Conservation (phyloP, 2,888 invertebrate species). For the Caenorhabditis japonica region DNA sequence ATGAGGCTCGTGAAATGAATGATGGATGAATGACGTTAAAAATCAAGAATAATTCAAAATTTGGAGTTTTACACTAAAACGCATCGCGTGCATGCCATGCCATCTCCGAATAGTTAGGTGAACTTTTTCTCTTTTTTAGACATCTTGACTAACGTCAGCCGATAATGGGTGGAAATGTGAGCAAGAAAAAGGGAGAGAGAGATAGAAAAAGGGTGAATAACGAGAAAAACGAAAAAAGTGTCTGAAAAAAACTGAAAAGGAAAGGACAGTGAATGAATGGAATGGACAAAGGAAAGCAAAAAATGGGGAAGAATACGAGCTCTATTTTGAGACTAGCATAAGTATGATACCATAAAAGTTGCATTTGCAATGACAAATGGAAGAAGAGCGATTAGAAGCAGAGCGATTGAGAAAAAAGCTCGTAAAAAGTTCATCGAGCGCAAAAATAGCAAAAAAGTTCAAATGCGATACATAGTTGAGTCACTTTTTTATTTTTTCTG, state of each 20-base stretch:
- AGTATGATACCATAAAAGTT: too few species aligned
- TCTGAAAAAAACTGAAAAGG: background rate
- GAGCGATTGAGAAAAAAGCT: too few species aligned
- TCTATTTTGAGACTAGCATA: too few species aligned
- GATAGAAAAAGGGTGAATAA: constrained; percentile 16
- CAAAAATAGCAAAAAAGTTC: too few species aligned
- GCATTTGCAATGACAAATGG: too few species aligned
- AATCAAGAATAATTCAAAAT: constrained; percentile 11
- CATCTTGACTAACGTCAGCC: constrained; percentile 9
- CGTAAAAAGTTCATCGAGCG: too few species aligned
- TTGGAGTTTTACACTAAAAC: constrained; percentile 11
- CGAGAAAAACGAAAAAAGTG: constrained; percentile 1
- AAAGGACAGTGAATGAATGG: background rate
- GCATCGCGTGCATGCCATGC: constrained; percentile 42
- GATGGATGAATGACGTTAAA: background rate
- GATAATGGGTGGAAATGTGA: constrained; percentile 7
- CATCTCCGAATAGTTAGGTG: constrained; percentile 42
- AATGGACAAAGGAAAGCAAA: too few species aligned
- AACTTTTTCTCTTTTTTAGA: constrained; percentile 30
- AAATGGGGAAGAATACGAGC: too few species aligned
- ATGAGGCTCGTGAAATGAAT: too few species aligned
- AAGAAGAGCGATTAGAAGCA: too few species aligned
- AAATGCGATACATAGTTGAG: too few species aligned
- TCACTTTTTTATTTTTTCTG: too few species aligned
- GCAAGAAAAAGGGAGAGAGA: constrained; percentile 1